Evolutionary conservation across 1,140 invertebrate genomes (phyloP).

Genomic region (Schlechtendalia chinensis): DNA sequence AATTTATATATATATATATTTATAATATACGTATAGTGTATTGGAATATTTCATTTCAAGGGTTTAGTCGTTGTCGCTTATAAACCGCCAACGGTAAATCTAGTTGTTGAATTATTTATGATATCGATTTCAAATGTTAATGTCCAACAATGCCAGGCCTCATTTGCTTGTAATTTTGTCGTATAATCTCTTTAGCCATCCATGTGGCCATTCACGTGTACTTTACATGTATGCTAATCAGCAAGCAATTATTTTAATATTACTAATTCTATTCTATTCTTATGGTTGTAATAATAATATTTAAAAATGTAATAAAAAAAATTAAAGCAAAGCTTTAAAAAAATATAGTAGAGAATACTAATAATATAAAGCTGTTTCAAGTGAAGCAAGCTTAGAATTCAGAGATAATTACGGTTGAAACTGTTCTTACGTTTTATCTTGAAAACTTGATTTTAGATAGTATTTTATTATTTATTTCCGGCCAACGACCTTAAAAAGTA

Average conservation of each 20-base stretch:
- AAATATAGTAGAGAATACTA: no score
- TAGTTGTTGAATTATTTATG: slow-evolving; percentile 48
- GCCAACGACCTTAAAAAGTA: not conserved
- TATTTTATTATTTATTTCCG: not conserved
- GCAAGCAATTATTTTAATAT: not conserved
- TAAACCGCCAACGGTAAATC: slow-evolving; percentile 47
- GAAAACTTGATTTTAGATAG: not conserved
- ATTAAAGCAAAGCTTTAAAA: no score
- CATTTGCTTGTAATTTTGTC: slow-evolving; percentile 48
- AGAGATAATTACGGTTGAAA: not conserved
- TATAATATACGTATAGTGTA: not conserved
- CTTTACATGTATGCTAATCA: slow-evolving; percentile 1
- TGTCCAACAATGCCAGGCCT: slow-evolving; percentile 37
- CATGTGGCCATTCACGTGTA: not conserved
- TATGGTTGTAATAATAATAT: no score
- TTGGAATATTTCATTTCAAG: slow-evolving; percentile 40
- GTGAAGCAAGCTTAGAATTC: no score
- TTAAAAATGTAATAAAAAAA: not conserved
- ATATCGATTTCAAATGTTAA: slow-evolving; percentile 48
- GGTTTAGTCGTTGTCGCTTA: slow-evolving; percentile 41
- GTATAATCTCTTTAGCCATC: slow-evolving; percentile 31
- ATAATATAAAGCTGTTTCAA: no score
- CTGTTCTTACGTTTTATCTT: not conserved
- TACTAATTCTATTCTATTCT: no score
- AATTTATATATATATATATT: no score